phyloP scores from a whole-genome alignment of 2,113 vertebrate genomes.

The Eulemur rufifrons region DNA sequence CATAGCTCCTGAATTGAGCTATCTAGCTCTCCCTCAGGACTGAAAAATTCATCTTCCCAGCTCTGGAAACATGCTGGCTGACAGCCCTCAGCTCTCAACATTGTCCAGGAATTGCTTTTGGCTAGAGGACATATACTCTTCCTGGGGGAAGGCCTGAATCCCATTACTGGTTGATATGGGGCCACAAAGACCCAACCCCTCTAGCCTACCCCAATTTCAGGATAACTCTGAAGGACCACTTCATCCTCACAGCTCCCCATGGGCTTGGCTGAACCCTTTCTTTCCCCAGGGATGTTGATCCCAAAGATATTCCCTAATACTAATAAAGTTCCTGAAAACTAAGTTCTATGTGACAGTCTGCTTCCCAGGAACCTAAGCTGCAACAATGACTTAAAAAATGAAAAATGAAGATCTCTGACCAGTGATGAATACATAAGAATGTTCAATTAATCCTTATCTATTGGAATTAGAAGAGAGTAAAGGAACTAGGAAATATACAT shows the following conservation, averaged over 20 bases:
- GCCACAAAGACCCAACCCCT: background rate
- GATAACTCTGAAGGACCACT: background rate
- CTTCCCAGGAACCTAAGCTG: background rate
- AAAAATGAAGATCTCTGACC: background rate
- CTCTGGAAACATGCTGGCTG: background rate
- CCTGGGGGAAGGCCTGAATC: background rate
- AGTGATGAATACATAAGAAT: background rate
- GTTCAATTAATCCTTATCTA: background rate
- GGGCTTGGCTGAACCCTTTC: background rate
- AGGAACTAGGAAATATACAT: constrained; percentile 18
- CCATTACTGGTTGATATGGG: background rate
- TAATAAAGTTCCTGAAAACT: background rate
- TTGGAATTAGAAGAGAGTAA: background rate
- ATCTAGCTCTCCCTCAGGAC: background rate
- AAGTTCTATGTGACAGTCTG: background rate
- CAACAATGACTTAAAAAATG: background rate
- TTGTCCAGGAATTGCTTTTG: background rate
- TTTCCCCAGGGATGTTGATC: background rate
- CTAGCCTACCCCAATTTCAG: background rate
- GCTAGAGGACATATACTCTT: background rate
- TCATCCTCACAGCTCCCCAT: background rate
- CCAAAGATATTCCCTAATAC: background rate
- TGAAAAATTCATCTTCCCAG: background rate
- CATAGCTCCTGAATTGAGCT: background rate
- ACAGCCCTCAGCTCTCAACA: background rate